phyloP scores from a whole-genome alignment of 2,797 vertebrate species.

The Pangasius mekongensis region DNA sequence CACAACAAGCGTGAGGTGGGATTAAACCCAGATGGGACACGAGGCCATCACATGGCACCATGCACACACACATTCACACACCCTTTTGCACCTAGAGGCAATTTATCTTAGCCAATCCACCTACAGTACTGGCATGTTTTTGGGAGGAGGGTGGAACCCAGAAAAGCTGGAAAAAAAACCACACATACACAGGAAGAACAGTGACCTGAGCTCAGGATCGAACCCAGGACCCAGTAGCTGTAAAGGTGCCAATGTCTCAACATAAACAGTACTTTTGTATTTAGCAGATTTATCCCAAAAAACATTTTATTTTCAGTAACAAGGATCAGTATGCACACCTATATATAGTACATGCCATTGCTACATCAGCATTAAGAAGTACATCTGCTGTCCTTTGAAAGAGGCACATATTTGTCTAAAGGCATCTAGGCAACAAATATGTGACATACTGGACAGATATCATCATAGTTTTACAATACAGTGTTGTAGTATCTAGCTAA shows the following conservation, averaged over 20 bases:
- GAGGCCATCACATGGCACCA: background rate
- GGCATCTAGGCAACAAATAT: constrained; percentile 40
- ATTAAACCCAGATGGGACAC: background rate
- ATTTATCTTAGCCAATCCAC: background rate
- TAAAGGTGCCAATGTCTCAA: background rate
- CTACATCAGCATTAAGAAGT: background rate
- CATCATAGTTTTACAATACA: background rate
- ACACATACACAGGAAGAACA: background rate
- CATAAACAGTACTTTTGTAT: background rate
- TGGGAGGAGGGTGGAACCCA: background rate
- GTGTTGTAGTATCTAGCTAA: background rate
- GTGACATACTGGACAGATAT: constrained; percentile 2
- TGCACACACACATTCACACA: background rate
- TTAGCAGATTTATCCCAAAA: constrained; percentile 3
- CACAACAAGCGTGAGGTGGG: too few relatives aligned
- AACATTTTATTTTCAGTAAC: constrained; percentile 33
- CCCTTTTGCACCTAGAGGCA: background rate
- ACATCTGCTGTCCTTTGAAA: constrained; percentile 1
- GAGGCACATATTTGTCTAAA: constrained; percentile 32
- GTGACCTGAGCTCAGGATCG: background rate
- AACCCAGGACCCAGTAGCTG: background rate
- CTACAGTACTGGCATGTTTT: background rate
- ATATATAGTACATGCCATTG: constrained; percentile 17
- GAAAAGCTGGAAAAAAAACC: background rate
- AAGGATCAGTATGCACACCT: constrained; percentile 20